A percentile compares a stretch with the other conserved stretches of the same genome.
phyloP scores from a whole-genome alignment of 2,797 vertebrate genomes.

The Rousettus madagascariensis region DNA sequence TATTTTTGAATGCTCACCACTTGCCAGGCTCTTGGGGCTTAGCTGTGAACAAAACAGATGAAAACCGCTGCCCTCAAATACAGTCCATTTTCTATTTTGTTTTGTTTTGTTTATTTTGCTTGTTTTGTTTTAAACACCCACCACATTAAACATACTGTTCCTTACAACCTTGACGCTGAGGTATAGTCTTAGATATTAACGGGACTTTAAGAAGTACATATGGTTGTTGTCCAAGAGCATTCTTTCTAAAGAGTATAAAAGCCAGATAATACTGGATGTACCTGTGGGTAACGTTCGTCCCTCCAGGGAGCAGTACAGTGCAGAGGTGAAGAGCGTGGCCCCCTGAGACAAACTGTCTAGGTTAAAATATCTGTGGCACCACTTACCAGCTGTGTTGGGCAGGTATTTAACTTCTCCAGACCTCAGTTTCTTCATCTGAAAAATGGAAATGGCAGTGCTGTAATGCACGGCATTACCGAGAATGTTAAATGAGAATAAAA shows the following conservation, averaged over 20 bases:
- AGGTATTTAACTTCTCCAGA: background rate
- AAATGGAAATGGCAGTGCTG: background rate
- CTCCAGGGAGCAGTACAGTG: background rate
- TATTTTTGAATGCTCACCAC: background rate
- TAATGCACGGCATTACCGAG: background rate
- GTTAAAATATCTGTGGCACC: background rate
- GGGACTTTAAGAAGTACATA: background rate
- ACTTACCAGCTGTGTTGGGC: background rate
- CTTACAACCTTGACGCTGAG: background rate
- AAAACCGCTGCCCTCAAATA: background rate
- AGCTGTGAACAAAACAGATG: background rate
- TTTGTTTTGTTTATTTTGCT: background rate
- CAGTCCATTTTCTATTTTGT: background rate
- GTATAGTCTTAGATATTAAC: background rate
- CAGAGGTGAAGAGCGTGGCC: background rate
- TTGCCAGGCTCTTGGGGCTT: background rate
- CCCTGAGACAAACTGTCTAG: background rate
- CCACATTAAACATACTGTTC: background rate
- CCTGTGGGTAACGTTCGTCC: background rate
- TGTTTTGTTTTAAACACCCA: conserved; percentile 4
- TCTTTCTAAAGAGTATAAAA: background rate
- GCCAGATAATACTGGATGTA: background rate
- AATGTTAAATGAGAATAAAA: background rate
- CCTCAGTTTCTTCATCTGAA: background rate
- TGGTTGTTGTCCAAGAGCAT: background rate